Evolutionary conservation across 2,888 invertebrate species (phyloP).

Genomic region (Glaucopsyche alexis): DNA sequence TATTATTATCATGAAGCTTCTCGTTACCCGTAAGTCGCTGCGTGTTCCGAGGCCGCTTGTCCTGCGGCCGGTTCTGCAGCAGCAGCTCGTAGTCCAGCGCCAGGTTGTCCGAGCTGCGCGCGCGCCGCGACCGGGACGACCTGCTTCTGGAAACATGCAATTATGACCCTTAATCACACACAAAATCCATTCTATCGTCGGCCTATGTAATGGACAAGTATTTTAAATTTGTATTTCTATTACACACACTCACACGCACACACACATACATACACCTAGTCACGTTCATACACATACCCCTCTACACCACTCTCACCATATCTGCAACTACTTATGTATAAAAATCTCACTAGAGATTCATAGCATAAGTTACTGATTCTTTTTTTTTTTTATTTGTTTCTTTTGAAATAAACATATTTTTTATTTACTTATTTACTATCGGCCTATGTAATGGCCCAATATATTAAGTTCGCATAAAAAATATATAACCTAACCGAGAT

Average conservation of each 20-base stretch:
- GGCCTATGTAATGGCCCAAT: background rate
- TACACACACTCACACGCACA: too few species aligned
- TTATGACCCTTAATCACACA: background rate
- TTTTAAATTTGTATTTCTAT: too few species aligned
- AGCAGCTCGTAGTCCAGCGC: conserved; percentile 88
- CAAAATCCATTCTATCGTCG: background rate
- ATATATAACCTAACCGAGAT: too few species aligned
- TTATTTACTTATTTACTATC: background rate
- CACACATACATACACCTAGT: too few species aligned
- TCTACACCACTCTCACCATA: too few species aligned
- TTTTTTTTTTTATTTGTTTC: too few species aligned
- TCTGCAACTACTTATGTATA: too few species aligned
- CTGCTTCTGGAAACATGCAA: conserved; percentile 35
- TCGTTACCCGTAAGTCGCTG: conserved; percentile 68
- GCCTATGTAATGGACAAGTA: background rate
- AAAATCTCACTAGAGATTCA: too few species aligned
- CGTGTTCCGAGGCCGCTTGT: conserved; percentile 61
- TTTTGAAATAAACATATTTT: too few species aligned
- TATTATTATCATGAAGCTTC: conserved; percentile 13
- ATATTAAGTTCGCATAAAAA: too few species aligned
- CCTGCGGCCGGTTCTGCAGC: conserved; percentile 71
- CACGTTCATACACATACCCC: too few species aligned
- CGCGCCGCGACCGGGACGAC: conserved; percentile 58
- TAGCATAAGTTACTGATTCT: too few species aligned
- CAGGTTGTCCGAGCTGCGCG: conserved; percentile 81